phyloP scores from a whole-genome alignment of 2,888 invertebrate species.

The Tribolium freemani region DNA sequence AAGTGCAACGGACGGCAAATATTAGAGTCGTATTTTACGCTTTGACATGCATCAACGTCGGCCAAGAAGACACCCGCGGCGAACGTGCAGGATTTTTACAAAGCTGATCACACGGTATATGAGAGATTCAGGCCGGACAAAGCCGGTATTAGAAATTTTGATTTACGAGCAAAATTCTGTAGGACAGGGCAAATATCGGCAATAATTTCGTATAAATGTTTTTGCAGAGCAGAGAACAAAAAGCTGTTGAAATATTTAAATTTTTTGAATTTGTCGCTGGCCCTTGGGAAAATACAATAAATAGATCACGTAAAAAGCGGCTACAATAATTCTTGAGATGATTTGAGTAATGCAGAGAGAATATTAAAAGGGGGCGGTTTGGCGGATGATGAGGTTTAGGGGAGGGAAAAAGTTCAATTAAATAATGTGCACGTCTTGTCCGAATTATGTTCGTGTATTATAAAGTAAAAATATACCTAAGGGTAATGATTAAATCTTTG shows the following conservation, averaged over 20 bases:
- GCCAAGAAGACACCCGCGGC: constrained; percentile 36
- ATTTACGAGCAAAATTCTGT: constrained; percentile 35
- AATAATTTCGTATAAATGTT: constrained; percentile 17
- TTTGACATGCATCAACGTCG: constrained; percentile 43
- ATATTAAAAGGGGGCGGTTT: constrained; percentile 47
- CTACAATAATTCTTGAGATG: constrained; percentile 48
- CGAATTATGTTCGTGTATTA: constrained; percentile 31
- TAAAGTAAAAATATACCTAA: constrained; percentile 50
- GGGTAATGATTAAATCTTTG: constrained; percentile 60
- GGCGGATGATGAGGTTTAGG: constrained; percentile 30
- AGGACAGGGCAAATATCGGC: constrained; percentile 15
- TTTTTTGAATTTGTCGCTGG: not conserved
- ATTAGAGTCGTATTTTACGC: constrained; percentile 43
- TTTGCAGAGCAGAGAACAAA: not conserved
- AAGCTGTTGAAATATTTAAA: not conserved
- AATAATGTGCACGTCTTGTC: constrained; percentile 32
- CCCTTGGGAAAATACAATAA: not conserved
- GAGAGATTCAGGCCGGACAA: constrained; percentile 42
- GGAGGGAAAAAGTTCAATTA: constrained; percentile 30
- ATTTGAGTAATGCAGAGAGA: constrained; percentile 48
- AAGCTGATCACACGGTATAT: constrained; percentile 44
- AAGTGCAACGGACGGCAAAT: constrained; percentile 40
- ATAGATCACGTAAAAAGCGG: constrained; percentile 30
- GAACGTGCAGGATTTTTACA: constrained; percentile 44
- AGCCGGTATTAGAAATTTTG: constrained; percentile 36